phyloP scores from a whole-genome alignment of 2,888 invertebrate genomes.

The Carpatolechia fugitivella region DNA sequence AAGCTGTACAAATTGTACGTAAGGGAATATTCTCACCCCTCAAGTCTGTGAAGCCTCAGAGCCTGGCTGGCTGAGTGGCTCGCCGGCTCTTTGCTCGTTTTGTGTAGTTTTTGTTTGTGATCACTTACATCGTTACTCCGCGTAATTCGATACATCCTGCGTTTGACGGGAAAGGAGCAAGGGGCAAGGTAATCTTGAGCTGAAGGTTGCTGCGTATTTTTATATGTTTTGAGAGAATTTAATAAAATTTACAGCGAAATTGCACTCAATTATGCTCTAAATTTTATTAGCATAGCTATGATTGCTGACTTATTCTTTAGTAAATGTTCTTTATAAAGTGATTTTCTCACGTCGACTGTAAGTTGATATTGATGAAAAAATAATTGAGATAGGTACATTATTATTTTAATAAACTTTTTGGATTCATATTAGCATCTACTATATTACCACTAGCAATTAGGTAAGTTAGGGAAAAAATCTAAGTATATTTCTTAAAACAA shows the following conservation, averaged over 20 bases:
- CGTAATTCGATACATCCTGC: slow-evolving; percentile 77
- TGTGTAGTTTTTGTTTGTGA: slow-evolving; percentile 56
- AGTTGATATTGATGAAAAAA: too few relatives aligned
- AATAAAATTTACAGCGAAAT: background rate
- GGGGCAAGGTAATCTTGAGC: background rate
- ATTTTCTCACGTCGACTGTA: too few relatives aligned
- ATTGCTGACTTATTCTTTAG: too few relatives aligned
- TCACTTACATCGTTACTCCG: slow-evolving; percentile 69
- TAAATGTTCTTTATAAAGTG: too few relatives aligned
- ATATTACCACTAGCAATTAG: too few relatives aligned
- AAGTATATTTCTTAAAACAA: too few relatives aligned
- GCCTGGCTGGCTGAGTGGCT: background rate
- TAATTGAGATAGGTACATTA: too few relatives aligned
- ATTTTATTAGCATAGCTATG: too few relatives aligned
- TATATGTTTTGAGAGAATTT: background rate
- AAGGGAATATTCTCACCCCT: slow-evolving; percentile 63
- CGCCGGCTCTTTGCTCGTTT: background rate
- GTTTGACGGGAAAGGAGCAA: slow-evolving; percentile 32
- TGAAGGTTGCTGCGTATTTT: background rate
- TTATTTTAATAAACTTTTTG: too few relatives aligned
- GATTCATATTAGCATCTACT: too few relatives aligned
- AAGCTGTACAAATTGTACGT: slow-evolving; percentile 74
- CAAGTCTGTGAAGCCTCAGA: background rate
- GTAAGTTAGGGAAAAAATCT: too few relatives aligned
- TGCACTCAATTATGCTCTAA: too few relatives aligned